phyloP scores from a whole-genome alignment of 2,888 invertebrate genomes.

The Acronicta psi region DNA sequence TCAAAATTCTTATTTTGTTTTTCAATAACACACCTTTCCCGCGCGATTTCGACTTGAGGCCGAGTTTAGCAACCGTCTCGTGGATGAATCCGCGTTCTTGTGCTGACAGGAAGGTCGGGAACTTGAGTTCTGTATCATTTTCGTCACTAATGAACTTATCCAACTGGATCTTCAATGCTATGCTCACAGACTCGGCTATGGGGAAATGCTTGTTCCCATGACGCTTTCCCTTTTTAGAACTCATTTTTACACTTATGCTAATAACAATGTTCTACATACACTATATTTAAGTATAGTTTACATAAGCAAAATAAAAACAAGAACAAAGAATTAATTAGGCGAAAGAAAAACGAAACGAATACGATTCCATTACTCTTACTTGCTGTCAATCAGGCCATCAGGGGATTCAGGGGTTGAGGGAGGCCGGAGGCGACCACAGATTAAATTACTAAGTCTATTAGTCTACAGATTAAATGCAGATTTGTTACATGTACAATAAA shows the following conservation, averaged over 20 bases:
- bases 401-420: too few relatives aligned
- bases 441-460: too few relatives aligned
- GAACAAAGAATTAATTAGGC: constrained; percentile 7
- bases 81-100: constrained; percentile 95
- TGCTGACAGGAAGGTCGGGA: constrained; percentile 93
- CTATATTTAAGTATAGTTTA: constrained; percentile 42
- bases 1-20: constrained; percentile 28
- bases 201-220: constrained; percentile 84
- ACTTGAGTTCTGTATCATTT: constrained; percentile 87
- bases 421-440: too few relatives aligned
- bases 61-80: constrained; percentile 90
- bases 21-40: constrained; percentile 90
- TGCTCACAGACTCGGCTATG: constrained; percentile 85
- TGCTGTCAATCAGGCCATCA: background rate
- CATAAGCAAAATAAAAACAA: constrained; percentile 36
- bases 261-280: constrained; percentile 27
- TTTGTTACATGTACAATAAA: too few relatives aligned
- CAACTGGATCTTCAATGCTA: constrained; percentile 84
- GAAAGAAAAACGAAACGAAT: constrained; percentile 47
- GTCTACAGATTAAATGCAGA: too few relatives aligned
- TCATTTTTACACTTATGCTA: constrained; percentile 66
- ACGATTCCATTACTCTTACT: background rate
- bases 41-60: constrained; percentile 94
- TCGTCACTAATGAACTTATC: constrained; percentile 84
- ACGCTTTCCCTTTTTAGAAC: constrained; percentile 81